Percentiles rank a stretch among this genome's conserved stretches.
Evolutionary conservation across 2,797 vertebrate species (phyloP).

Genomic region (Neomorphus geoffroyi): DNA sequence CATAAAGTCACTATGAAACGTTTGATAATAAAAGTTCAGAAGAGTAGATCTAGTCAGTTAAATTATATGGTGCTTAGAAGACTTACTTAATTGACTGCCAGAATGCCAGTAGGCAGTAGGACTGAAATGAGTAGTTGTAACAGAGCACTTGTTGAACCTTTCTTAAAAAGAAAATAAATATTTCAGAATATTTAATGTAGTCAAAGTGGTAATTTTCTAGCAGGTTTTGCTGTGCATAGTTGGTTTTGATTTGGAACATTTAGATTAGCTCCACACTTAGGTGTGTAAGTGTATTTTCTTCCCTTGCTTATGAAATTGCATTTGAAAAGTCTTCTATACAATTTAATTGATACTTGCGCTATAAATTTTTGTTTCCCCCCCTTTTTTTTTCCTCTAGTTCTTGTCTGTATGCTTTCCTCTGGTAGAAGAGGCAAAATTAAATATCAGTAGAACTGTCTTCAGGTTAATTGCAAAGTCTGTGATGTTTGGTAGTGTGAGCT

Average conservation of each 20-base stretch:
- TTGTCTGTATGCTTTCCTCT: not conserved
- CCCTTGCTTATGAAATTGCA: not conserved
- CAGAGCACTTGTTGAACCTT: slow-evolving; percentile 21
- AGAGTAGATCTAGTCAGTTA: slow-evolving; percentile 2
- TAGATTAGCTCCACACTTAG: not conserved
- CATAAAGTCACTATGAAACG: not conserved
- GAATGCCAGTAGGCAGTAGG: slow-evolving; percentile 11
- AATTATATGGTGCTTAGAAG: slow-evolving; percentile 33
- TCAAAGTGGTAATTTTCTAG: slow-evolving; percentile 10
- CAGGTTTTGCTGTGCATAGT: not conserved
- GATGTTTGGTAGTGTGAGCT: not conserved
- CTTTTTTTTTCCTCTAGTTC: not conserved
- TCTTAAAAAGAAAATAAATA: slow-evolving; percentile 52
- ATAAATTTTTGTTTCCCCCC: not conserved
- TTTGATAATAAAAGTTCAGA: slow-evolving; percentile 10
- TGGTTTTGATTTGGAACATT: not conserved
- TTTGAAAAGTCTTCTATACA: not conserved
- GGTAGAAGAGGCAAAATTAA: not conserved
- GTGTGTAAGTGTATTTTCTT: not conserved
- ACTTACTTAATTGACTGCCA: not conserved
- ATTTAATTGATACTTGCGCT: not conserved
- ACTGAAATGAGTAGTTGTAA: slow-evolving; percentile 22
- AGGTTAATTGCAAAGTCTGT: not conserved
- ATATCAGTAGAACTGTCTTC: not conserved
- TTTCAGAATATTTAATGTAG: slow-evolving; percentile 1